phyloP scores from a whole-genome alignment of 2,888 invertebrate species.

The Euplagia quadripunctaria region DNA sequence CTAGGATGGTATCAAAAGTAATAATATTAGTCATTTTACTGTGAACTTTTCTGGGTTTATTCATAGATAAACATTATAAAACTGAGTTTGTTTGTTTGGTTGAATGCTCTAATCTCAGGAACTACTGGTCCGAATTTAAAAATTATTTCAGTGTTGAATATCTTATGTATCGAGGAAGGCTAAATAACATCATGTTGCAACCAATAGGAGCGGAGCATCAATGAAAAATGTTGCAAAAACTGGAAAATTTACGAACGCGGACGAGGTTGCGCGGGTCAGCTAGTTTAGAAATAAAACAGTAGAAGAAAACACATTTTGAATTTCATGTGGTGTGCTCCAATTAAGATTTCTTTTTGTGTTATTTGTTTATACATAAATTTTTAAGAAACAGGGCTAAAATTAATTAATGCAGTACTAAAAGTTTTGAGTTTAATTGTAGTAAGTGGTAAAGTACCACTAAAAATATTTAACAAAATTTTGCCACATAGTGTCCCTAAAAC shows the following conservation, averaged over 20 bases:
- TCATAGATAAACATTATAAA: too few species aligned
- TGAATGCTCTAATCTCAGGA: too few species aligned
- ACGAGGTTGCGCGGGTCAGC: too few species aligned
- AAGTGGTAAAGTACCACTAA: not conserved
- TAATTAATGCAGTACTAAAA: conserved; percentile 25
- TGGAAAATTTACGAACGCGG: too few species aligned
- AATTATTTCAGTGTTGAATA: too few species aligned
- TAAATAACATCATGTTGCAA: too few species aligned
- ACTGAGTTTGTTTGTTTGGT: too few species aligned
- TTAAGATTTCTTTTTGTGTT: conserved; percentile 29
- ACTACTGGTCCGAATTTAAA: too few species aligned
- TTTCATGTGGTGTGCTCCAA: conserved; percentile 37
- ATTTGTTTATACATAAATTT: conserved; percentile 27
- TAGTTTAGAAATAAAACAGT: not conserved
- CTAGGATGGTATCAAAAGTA: conserved; percentile 32
- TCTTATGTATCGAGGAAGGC: too few species aligned
- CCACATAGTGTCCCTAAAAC: not conserved
- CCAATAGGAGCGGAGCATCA: too few species aligned
- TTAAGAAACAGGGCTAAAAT: conserved; percentile 26
- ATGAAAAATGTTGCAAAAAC: too few species aligned
- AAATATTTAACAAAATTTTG: not conserved
- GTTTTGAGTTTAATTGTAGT: not conserved
- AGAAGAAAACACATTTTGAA: conserved; percentile 22
- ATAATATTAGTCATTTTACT: not conserved
- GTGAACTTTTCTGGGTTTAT: not conserved